A percentile compares a stretch with the other conserved stretches of the same genome.
Conservation (phyloP, 1,140 invertebrate genomes). For the Tetragnatha versicolor region DNA sequence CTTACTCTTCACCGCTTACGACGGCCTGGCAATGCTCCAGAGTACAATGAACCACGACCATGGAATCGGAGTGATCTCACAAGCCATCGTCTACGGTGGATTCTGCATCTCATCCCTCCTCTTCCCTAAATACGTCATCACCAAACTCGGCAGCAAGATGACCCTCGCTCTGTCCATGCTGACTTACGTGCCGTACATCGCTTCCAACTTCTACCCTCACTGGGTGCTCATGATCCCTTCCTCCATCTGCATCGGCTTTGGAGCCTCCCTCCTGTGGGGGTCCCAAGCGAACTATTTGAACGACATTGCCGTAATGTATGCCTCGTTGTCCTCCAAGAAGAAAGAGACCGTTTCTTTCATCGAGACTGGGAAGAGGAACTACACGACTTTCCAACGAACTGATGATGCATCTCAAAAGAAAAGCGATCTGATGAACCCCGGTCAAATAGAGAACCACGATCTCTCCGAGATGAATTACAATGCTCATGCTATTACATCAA, state of each 20-base stretch:
- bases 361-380: no score
- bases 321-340: not conserved
- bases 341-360: no score
- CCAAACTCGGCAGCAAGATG: conserved; percentile 64
- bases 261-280: conserved; percentile 68
- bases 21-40: conserved; percentile 43
- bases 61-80: conserved; percentile 39
- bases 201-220: conserved; percentile 63
- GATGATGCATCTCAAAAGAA: no score
- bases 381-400: no score
- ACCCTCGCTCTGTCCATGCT: conserved; percentile 63
- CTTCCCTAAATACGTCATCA: conserved; percentile 54
- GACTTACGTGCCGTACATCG: conserved; percentile 64
- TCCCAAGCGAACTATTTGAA: conserved; percentile 68
- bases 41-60: conserved; percentile 46
- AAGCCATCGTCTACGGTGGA: conserved; percentile 61
- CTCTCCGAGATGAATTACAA: not conserved
- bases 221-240: conserved; percentile 63
- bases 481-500: not conserved
- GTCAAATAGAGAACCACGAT: conserved; percentile 9
- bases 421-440: no score
- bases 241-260: conserved; percentile 64
- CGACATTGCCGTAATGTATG: conserved; percentile 60
- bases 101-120: conserved; percentile 57
- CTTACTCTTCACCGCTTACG: conserved; percentile 36